Evolutionary conservation across 2,888 invertebrate species (phyloP).

Genomic region (Noctua fimbriata): DNA sequence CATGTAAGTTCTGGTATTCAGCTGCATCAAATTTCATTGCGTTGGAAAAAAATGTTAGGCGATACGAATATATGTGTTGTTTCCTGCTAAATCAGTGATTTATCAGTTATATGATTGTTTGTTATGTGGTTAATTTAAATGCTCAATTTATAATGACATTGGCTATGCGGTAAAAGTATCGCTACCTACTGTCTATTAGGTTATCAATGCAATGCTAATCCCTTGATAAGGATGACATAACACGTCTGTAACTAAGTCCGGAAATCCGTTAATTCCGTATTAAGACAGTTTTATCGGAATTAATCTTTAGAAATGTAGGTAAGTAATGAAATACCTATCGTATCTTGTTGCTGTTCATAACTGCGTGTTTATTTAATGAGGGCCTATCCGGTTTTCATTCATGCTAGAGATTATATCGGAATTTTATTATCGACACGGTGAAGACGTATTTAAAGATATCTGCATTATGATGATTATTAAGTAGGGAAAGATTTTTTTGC

Average conservation of each 20-base stretch:
- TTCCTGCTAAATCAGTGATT: neutral
- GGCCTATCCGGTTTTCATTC: constrained; percentile 24
- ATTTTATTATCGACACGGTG: neutral
- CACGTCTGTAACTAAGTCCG: neutral
- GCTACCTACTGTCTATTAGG: neutral
- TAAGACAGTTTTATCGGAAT: constrained; percentile 6
- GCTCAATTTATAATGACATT: neutral
- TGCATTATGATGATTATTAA: neutral
- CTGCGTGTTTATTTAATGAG: constrained; percentile 8
- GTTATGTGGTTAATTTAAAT: neutral
- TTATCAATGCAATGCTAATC: neutral
- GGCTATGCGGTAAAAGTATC: neutral
- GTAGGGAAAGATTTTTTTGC: neutral
- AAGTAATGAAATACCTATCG: neutral
- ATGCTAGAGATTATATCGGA: neutral
- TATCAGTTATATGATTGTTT: neutral
- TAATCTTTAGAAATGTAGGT: constrained; percentile 1
- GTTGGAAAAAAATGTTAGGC: accelerated
- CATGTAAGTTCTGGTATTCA: too few relatives aligned
- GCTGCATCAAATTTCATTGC: too few relatives aligned
- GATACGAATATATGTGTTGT: neutral
- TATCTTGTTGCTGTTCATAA: constrained; percentile 10
- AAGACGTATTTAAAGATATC: constrained; percentile 7
- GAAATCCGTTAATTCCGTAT: constrained; percentile 5
- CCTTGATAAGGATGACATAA: neutral